Evolutionary conservation across 2,113 vertebrate genomes (phyloP), one percentile per base, ranked within the genome.

Genomic region (Pontoporia blainvillei): DNA sequence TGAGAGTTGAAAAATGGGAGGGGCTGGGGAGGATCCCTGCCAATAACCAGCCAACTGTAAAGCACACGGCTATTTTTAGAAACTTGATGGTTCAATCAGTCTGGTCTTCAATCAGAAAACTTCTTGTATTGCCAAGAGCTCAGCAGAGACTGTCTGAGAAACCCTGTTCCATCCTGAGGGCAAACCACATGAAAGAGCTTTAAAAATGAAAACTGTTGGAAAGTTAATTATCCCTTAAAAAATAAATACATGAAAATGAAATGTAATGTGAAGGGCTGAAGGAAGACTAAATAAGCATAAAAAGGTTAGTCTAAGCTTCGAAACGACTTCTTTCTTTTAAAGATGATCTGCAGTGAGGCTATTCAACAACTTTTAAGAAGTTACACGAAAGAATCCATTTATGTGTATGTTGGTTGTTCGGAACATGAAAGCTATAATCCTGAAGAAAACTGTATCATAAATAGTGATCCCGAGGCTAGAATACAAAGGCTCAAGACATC

Each of bases 41-140:
- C 93, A 90, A 91, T 15, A 39, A 14, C 88, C 17, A 79, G 78
- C 72, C 84, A 79, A 90, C 62, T 90, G 91, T 91, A 96, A 94
- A 94, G 91, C 90, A 81, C 64, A 75, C 8, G 44, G 96, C 85
- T 95, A 31, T 88, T 97, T 85, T 87, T 87, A 90, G 89, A 83
- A 89, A 76, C 25, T 15, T 0, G 5, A 87, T 69, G 91, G 62
- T 91, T 95, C 73, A 49, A 4, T 78, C 92, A 44, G 5, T 78
- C 92, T 86, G 72, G 84, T 90, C 84, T 92, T 29, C 52, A 36
- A 18, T 41, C 78, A 95, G 73, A 86, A 52, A 39, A 2, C 67
- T 41, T 69, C 59, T 59, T 61, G 14, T 87, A 27, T 4, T 46
- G 25, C 46, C n/a, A 59, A 81, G 79, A 81, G 81, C 31, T 87